These are phyloP conservation scores for Neocloeon triangulifer DNA, from an alignment of 1,140 invertebrate genomes.

Conservation along the genomic window DNA sequence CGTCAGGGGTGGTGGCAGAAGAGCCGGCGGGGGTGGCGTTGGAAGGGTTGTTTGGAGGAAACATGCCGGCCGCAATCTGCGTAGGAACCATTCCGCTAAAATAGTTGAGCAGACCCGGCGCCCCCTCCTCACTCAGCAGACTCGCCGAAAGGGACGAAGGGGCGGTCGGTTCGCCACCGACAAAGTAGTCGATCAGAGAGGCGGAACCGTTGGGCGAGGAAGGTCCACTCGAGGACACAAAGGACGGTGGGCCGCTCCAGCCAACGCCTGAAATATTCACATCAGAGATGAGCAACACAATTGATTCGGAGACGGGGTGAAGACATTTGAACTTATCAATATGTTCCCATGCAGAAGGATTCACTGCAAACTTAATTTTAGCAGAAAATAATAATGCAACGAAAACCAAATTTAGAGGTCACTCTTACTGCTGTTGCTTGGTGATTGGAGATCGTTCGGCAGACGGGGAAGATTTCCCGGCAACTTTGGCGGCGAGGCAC, in stretches of 20 bases:
- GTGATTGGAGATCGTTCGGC: conserved; percentile 16
- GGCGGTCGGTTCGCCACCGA: too few relatives aligned
- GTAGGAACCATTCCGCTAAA: too few relatives aligned
- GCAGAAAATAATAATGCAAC: not conserved
- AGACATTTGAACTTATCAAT: conserved; percentile 14
- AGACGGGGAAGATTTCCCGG: conserved; percentile 9
- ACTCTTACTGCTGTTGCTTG: conserved; percentile 16
- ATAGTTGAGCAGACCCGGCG: too few relatives aligned
- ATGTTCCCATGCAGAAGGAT: conserved; percentile 27
- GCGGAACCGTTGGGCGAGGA: conserved; percentile 40
- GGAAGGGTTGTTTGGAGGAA: too few relatives aligned
- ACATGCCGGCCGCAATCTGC: too few relatives aligned
- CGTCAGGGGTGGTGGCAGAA: too few relatives aligned
- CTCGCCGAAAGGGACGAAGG: too few relatives aligned
- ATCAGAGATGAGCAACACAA: not conserved
- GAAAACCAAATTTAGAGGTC: not conserved
- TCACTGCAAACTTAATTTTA: conserved; percentile 31
- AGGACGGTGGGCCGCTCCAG: conserved; percentile 30
- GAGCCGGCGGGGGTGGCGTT: too few relatives aligned
- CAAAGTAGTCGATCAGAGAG: too few relatives aligned
- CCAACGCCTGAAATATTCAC: conserved; percentile 13
- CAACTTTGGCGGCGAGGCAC: conserved; percentile 34
- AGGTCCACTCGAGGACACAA: conserved; percentile 33
- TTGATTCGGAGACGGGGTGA: conserved; percentile 1
- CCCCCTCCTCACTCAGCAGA: too few relatives aligned